Percentiles rank a stretch among this genome's conserved stretches.
Conservation (phyloP, 2,113 vertebrate species). For the Vulpes ferrilata region DNA sequence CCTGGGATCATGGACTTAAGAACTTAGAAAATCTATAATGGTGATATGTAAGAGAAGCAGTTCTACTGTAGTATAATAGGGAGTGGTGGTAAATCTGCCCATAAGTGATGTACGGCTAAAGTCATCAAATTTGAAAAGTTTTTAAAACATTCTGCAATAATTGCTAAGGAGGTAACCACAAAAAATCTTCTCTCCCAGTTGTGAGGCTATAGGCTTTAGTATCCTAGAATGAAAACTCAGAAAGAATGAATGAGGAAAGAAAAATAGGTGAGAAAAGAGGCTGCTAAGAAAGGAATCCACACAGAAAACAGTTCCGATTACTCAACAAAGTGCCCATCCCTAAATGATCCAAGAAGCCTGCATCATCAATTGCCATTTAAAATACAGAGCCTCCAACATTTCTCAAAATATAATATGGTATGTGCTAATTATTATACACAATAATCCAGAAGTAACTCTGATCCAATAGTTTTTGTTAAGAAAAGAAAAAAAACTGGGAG, state of each 20-base stretch:
- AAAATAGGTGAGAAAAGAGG: neutral
- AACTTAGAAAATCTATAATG: neutral
- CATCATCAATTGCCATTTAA: neutral
- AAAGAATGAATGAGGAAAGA: neutral
- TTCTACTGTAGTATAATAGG: neutral
- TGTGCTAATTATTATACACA: neutral
- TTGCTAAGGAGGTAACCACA: neutral
- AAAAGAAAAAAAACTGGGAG: neutral
- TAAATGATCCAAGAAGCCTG: neutral
- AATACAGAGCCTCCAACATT: neutral
- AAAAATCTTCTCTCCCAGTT: neutral
- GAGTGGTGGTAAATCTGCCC: neutral
- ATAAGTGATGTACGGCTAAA: neutral
- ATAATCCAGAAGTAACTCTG: neutral
- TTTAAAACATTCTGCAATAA: neutral
- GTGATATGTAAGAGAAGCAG: neutral
- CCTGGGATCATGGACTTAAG: neutral
- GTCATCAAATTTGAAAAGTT: neutral
- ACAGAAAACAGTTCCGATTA: neutral
- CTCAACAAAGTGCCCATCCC: neutral
- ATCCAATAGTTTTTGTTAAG: constrained; percentile 23
- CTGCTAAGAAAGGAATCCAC: neutral
- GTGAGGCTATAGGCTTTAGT: neutral
- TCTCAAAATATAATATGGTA: neutral
- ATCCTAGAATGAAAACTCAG: neutral